Evolutionary conservation across 2,797 vertebrate genomes (phyloP), one percentile per base, ranked within the genome.

Genomic region (Sciurus vulgaris): DNA sequence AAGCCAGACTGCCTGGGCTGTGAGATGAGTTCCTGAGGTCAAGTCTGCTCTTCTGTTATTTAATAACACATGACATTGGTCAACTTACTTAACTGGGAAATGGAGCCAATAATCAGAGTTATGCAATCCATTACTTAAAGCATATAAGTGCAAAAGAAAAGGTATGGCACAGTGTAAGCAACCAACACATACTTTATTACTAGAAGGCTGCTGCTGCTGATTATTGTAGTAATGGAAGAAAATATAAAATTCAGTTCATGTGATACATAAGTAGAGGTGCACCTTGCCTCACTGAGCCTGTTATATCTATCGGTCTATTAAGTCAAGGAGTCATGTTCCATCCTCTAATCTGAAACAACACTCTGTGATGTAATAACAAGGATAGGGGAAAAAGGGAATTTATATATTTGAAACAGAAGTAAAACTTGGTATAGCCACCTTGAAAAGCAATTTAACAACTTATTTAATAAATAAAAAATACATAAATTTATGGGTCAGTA

Each of bases 361-460:
- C 24, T 70, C 73, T 44, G 44, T 47, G 2, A 89, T n/a, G 28
- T 26, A 5, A 7, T 86, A 86, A 89, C 33, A 93, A 95, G 35
- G 30, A 77, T 54, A 2, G 35, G 14, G 28, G 12, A 20, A 47
- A 86, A 69, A 47, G 22, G 11, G 26, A 79, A 81, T 8, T 77
- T 5, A 86, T 51, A 56, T 49, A 38, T 11, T 67, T 3, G 24
- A 84, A 69, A 96, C 8, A 79, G 7, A 96, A 96, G 14, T 35
- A n/a, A 67, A 91, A 87, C 18, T 11, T 89, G 26, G 20, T 51
- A 82, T 11, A n/a, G 33, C 8, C 17, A 91, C 4, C 67, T 74
- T 86, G n/a, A 79, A 93, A 65, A 56, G 20, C 54, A 96, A 86
- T 41, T 70, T 63, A 30, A 89, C 73, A 96, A 89, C 26, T 86